A percentile compares a stretch with the other conserved stretches of the same genome.
These are phyloP conservation scores for Arbacia lixula DNA, from an alignment of 53 echinoderm and acorn worm species.

Conservation along the genomic window DNA sequence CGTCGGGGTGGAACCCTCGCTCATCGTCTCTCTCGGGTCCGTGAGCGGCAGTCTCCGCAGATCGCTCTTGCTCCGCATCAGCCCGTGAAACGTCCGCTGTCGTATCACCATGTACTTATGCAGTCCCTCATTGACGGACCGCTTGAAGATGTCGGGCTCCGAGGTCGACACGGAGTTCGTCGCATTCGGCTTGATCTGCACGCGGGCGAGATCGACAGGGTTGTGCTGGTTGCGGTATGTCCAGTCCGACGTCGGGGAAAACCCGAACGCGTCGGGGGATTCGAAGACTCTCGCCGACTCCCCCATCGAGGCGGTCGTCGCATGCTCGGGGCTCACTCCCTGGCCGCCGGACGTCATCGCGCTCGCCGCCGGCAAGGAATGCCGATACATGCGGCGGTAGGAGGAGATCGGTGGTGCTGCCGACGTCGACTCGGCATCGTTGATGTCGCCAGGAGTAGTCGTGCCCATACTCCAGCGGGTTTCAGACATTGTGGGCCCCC, in stretches of 20 bases:
- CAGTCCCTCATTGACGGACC: conserved; percentile 83
- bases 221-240: neutral
- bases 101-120: conserved; percentile 94
- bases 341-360: neutral
- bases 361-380: conserved; percentile 7
- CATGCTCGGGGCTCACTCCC: conserved; percentile 16
- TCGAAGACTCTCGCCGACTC: neutral
- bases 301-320: neutral
- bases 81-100: conserved; percentile 92
- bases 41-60: conserved; percentile 78
- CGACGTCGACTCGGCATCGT: conserved; percentile 20
- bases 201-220: conserved; percentile 30
- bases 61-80: conserved; percentile 73
- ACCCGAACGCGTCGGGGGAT: conserved; percentile 3
- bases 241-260: conserved; percentile 14
- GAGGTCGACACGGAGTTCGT: conserved; percentile 28
- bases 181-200: conserved; percentile 40
- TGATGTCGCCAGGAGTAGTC: conserved; percentile 37
- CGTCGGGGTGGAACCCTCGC: conserved; percentile 53
- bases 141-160: conserved; percentile 38
- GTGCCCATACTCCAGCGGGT: conserved; percentile 41
- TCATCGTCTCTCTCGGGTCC: conserved; percentile 82
- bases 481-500: conserved; percentile 37
- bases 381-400: conserved; percentile 40
- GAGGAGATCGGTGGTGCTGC: conserved; percentile 46